Base-by-base conservation (phyloP, 2,113 vertebrate genomes). In the Xenopus laevis region DNA sequence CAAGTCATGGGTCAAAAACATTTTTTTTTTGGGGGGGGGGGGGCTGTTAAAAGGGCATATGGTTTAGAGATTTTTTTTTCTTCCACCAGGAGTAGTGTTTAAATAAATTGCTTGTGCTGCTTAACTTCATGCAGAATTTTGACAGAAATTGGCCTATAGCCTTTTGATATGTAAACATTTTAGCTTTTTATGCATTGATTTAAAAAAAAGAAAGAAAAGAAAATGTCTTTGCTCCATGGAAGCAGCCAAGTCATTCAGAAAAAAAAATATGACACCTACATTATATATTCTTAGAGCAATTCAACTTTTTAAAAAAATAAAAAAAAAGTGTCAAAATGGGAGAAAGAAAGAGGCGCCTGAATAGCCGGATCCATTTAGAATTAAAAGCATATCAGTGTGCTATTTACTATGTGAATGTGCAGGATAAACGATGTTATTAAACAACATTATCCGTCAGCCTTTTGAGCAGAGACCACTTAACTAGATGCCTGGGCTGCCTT, bases 111-210 rank as follows among this genome's bases (percentile, higher is more conserved):
- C 89, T 90, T 86, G 90, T 89, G 86, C 90, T 91, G 90, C 90
- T 93, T 93, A 91, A 89, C 89, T 92, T 92, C 88, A 92, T 86
- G 89, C 88, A 84, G 92, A 88, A 92, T 91, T 92, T 86, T 92
- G 92, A 93, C 89, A 89, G 89, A 90, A 93, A 92, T 91, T 90
- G 93, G 85, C 87, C 89, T 91, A 87, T 86, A 89, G 88, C 88
- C 90, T 90, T 95, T 93, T 93, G 87, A 94, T 92, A 92, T 92
- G 92, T 92, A 95, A 95, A 94, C 91, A 92, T 88, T 90, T 91
- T 89, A 88, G 81, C 83, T 85, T 88, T 91, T 94, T 90, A 92
- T 91, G 88, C 87, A 81, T 89, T 84, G 89, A 89, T 88, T 27
- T 27, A 27, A 27, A 27, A 27, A 27, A 27, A 27, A 27, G 23